Conservation (phyloP, 2,888 invertebrate species). For the Andrena haemorrhoa region DNA sequence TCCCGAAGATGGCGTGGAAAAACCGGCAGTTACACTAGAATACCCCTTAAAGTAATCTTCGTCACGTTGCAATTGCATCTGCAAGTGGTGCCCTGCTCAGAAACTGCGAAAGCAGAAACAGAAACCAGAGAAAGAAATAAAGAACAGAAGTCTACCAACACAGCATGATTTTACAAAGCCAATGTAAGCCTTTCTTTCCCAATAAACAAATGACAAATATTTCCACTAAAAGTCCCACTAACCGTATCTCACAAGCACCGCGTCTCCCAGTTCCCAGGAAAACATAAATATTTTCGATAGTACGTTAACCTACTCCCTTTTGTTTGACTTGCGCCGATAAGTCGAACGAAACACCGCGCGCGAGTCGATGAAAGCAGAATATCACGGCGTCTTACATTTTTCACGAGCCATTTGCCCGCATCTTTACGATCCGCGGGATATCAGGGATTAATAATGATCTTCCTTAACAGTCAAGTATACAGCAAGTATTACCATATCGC, state of each 20-base stretch:
- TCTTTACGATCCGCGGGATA: slow-evolving; percentile 54
- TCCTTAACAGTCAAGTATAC: slow-evolving; percentile 60
- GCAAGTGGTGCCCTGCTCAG: background rate
- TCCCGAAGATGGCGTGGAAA: too few species aligned
- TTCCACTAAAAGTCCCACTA: background rate
- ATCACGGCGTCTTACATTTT: slow-evolving; percentile 54
- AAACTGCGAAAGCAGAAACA: too few species aligned
- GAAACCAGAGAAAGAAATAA: slow-evolving; percentile 14
- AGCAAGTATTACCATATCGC: slow-evolving; percentile 67
- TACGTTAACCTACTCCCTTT: background rate
- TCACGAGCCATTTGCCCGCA: slow-evolving; percentile 67
- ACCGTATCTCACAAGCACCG: background rate
- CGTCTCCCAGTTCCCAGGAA: background rate
- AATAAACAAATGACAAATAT: slow-evolving; percentile 1
- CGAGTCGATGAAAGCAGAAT: slow-evolving; percentile 35
- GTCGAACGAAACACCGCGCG: slow-evolving; percentile 1
- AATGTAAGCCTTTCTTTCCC: background rate
- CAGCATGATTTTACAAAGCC: background rate
- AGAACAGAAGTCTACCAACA: slow-evolving; percentile 3
- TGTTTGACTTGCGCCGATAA: slow-evolving; percentile 19
- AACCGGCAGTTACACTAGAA: background rate
- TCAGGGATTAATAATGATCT: slow-evolving; percentile 65
- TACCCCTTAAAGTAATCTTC: slow-evolving; percentile 5
- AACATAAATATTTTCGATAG: too few species aligned
- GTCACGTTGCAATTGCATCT: background rate